Evolutionary conservation across 2,888 invertebrate species (phyloP).

Genomic region (Amphipyra tragopoginis): DNA sequence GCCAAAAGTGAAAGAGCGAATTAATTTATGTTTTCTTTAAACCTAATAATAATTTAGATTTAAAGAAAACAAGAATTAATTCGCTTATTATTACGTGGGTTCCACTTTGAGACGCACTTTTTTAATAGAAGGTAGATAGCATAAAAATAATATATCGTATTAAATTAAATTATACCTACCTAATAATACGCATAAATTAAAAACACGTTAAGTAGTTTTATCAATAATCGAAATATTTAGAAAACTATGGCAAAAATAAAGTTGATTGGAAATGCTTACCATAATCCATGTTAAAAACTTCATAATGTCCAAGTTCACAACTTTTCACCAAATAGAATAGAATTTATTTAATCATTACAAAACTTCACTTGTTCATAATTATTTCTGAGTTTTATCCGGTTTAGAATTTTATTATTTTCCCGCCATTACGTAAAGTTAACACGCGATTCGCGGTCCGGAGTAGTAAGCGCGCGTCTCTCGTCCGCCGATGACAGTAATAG

Average conservation of each 20-base stretch:
- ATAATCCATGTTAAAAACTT: conserved; percentile 68
- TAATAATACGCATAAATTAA: no score
- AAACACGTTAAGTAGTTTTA: neutral
- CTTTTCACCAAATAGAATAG: conserved; percentile 56
- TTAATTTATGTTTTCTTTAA: no score
- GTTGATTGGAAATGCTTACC: conserved; percentile 61
- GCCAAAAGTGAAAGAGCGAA: no score
- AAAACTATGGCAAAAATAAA: neutral
- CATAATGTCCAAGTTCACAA: conserved; percentile 66
- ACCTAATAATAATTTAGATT: no score
- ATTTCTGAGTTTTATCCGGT: conserved; percentile 20
- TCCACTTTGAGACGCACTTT: no score
- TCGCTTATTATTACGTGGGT: no score
- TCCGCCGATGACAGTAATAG: conserved; percentile 67
- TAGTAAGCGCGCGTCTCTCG: conserved; percentile 65
- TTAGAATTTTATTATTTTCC: conserved; percentile 70
- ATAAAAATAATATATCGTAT: no score
- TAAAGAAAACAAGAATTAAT: no score
- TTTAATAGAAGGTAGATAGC: no score
- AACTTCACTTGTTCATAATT: conserved; percentile 31
- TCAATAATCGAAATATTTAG: neutral
- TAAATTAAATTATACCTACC: no score
- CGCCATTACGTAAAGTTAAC: conserved; percentile 83
- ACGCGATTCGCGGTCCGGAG: conserved; percentile 69
- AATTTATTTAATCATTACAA: conserved; percentile 45